These are phyloP conservation scores for Mellivora capensis DNA, from an alignment of 2,113 vertebrate species.

Conservation along the genomic window DNA sequence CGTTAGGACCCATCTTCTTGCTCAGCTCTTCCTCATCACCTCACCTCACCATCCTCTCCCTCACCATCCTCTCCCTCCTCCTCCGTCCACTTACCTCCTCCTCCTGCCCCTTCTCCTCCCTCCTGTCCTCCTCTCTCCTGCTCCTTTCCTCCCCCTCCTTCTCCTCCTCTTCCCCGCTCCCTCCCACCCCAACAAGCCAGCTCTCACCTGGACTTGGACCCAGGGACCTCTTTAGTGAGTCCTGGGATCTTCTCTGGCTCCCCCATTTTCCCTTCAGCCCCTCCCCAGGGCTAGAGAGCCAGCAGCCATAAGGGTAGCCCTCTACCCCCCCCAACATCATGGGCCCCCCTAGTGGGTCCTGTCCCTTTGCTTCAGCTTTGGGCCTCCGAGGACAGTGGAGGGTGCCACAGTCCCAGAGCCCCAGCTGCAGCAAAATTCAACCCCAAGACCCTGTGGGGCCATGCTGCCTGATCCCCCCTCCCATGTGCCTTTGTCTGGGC, in stretches of 20 bases:
- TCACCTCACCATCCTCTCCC: not conserved
- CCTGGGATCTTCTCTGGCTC: not conserved
- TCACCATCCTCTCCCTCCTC: not conserved
- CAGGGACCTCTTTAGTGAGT: not conserved
- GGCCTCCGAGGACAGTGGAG: not conserved
- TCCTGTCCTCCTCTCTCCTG: not conserved
- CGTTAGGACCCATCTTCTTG: not conserved
- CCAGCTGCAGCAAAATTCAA: not conserved
- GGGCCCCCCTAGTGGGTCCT: not conserved
- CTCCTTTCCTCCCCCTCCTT: too few species aligned
- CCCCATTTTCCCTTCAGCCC: not conserved
- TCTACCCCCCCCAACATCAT: too few species aligned
- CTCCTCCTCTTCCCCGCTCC: not conserved
- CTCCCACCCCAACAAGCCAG: not conserved
- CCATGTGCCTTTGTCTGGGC: not conserved
- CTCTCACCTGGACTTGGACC: not conserved
- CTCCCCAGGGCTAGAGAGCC: not conserved
- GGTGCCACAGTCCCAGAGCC: not conserved
- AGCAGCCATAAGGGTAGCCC: not conserved
- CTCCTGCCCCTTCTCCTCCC: not conserved
- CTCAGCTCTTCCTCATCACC: not conserved
- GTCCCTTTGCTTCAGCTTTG: not conserved
- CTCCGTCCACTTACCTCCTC: too few species aligned
- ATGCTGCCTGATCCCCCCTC: fast-evolving
- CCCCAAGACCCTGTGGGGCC: not conserved